A percentile compares a stretch with the other conserved stretches of the same genome.
These are phyloP conservation scores for Uloborus plumipes DNA, from an alignment of 2,888 invertebrate genomes.

Conservation along the genomic window DNA sequence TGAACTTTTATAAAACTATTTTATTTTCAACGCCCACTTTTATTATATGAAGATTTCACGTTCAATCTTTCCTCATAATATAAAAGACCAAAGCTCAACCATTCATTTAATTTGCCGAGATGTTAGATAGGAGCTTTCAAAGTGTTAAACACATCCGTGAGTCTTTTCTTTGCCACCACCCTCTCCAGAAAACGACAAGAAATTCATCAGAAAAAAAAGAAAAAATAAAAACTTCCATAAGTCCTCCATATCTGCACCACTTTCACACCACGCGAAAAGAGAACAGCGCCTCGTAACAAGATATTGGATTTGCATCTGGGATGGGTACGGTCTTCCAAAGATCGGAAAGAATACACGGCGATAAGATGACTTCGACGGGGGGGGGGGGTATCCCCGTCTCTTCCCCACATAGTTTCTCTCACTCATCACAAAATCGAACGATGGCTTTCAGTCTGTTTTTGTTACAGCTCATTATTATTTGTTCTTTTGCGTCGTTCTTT, in stretches of 20 bases:
- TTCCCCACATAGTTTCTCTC: constrained; percentile 11
- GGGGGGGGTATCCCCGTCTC: neutral
- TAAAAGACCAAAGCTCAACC: no score
- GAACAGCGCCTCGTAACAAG: constrained; percentile 23
- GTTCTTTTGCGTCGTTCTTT: constrained; percentile 25
- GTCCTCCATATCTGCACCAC: neutral
- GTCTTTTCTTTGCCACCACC: no score
- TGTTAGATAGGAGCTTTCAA: no score
- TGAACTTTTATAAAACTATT: no score
- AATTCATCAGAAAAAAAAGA: no score
- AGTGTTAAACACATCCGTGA: no score
- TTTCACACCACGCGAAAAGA: neutral
- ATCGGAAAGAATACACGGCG: constrained; percentile 43
- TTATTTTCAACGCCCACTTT: no score
- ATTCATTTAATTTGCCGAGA: no score
- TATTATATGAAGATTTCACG: no score
- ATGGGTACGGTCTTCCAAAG: constrained; percentile 22
- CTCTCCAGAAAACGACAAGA: no score
- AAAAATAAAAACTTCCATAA: no score
- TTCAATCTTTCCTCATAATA: no score
- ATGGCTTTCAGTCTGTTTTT: constrained; percentile 23
- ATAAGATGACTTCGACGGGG: constrained; percentile 46
- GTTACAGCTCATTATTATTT: constrained; percentile 49
- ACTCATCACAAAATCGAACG: constrained; percentile 62
- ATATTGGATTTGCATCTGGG: constrained; percentile 62